Conservation (phyloP, 2,113 vertebrate species). For the Neodon shergylaensis region DNA sequence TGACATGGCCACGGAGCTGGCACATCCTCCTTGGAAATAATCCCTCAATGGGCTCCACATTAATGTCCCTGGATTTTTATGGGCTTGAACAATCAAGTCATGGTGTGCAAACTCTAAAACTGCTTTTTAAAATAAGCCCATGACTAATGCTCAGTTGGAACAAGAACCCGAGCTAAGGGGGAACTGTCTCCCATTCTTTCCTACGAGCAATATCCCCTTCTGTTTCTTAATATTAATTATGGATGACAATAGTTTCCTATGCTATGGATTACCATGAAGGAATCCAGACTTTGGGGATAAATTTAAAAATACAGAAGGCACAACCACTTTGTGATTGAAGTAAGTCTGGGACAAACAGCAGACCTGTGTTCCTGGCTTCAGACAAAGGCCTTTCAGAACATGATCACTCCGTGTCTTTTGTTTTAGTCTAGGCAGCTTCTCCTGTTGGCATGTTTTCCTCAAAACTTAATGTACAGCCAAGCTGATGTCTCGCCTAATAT, state of each 20-base stretch:
- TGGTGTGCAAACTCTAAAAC: not conserved
- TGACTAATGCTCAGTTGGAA: constrained; percentile 31
- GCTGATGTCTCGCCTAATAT: not conserved
- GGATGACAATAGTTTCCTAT: not conserved
- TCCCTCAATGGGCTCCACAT: not conserved
- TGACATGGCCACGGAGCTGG: not conserved
- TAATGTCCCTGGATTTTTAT: constrained; percentile 3
- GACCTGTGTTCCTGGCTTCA: not conserved
- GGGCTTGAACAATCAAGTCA: constrained; percentile 30
- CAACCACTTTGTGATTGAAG: not conserved
- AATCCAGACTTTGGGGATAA: not conserved
- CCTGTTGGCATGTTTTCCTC: not conserved
- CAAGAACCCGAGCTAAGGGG: not conserved
- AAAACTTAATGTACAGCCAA: not conserved
- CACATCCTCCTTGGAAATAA: constrained; percentile 30
- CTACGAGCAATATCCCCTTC: not conserved
- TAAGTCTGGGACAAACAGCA: not conserved
- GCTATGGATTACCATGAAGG: not conserved
- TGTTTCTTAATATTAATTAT: constrained; percentile 41
- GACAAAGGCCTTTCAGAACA: not conserved
- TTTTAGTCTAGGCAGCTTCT: not conserved
- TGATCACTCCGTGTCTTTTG: not conserved
- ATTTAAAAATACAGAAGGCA: not conserved
- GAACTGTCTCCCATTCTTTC: constrained; percentile 8
- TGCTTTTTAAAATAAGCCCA: constrained; percentile 10